Conservation (phyloP, 2,888 invertebrate species). For the Sarcophaga rosellei region DNA sequence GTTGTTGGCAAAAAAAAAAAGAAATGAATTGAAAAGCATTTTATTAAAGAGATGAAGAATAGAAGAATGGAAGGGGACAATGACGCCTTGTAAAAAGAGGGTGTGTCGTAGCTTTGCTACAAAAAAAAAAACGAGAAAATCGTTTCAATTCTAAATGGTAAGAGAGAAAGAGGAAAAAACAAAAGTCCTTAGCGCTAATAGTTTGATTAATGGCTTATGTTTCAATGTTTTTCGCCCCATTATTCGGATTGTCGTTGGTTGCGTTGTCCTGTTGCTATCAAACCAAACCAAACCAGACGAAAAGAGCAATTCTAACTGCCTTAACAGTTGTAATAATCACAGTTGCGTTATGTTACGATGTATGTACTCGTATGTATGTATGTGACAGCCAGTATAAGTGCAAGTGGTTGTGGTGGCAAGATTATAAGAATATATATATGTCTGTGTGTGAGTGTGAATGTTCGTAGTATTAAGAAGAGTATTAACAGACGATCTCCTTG, state of each 20-base stretch:
- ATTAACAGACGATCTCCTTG: conserved; percentile 50
- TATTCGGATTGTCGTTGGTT: conserved; percentile 28
- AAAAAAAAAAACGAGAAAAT: conserved; percentile 19
- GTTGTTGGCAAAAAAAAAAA: conserved; percentile 43
- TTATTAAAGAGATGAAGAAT: conserved; percentile 13
- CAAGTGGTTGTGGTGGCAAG: neutral
- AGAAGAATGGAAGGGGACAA: neutral
- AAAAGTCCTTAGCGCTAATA: conserved; percentile 76
- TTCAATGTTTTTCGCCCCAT: conserved; percentile 62
- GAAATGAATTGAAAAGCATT: conserved; percentile 61
- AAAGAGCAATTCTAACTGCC: conserved; percentile 68
- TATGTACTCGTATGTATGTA: neutral
- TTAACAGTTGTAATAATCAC: conserved; percentile 45
- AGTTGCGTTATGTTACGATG: conserved; percentile 42
- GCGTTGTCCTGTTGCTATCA: conserved; percentile 66
- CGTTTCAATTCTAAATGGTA: conserved; percentile 61
- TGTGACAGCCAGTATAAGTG: neutral
- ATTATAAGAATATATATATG: neutral
- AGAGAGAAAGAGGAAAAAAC: conserved; percentile 14
- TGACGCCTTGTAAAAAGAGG: conserved; percentile 70
- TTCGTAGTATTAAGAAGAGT: conserved; percentile 54
- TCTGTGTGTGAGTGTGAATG: neutral
- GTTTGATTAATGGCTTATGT: conserved; percentile 81
- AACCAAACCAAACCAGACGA: neutral
- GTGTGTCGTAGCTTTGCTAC: conserved; percentile 72